These are phyloP conservation scores for Polia nebulosa DNA, from an alignment of 2,888 invertebrate species.

Conservation along the genomic window DNA sequence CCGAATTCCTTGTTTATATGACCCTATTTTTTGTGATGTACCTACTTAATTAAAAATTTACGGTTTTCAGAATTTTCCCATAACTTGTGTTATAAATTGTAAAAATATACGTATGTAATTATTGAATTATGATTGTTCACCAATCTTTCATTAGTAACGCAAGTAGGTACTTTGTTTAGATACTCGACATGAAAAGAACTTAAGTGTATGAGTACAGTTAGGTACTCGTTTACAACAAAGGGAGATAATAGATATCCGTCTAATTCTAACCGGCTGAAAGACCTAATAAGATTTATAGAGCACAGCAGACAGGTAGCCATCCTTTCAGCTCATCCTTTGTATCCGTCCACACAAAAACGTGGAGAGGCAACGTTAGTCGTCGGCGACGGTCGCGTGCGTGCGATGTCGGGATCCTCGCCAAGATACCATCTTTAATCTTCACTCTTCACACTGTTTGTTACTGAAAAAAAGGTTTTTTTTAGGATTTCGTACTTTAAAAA, in stretches of 20 bases:
- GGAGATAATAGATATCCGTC: constrained; percentile 54
- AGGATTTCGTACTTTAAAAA: no score
- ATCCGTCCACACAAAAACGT: constrained; percentile 63
- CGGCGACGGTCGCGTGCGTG: constrained; percentile 71
- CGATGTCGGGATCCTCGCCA: constrained; percentile 58
- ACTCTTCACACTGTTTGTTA: constrained; percentile 65
- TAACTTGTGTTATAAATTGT: no score
- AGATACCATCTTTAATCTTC: constrained; percentile 77
- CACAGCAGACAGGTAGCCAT: constrained; percentile 56
- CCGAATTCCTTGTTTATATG: no score
- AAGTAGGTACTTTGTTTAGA: constrained; percentile 5
- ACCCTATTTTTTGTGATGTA: no score
- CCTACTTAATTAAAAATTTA: no score
- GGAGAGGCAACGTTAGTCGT: constrained; percentile 48
- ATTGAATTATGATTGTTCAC: not conserved
- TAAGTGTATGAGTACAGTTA: constrained; percentile 17
- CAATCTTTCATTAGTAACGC: not conserved
- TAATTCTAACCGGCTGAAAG: constrained; percentile 48
- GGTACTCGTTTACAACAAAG: constrained; percentile 28
- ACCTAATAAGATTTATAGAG: constrained; percentile 65
- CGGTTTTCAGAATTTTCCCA: no score
- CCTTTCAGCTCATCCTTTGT: constrained; percentile 71
- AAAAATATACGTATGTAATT: no score
- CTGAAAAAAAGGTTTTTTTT: constrained; percentile 43
- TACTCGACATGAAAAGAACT: constrained; percentile 4